A percentile compares a stretch with the other conserved stretches of the same genome.
Evolutionary conservation across 2,888 invertebrate species (phyloP).

Genomic region (Pristionchus fissidentatus): DNA sequence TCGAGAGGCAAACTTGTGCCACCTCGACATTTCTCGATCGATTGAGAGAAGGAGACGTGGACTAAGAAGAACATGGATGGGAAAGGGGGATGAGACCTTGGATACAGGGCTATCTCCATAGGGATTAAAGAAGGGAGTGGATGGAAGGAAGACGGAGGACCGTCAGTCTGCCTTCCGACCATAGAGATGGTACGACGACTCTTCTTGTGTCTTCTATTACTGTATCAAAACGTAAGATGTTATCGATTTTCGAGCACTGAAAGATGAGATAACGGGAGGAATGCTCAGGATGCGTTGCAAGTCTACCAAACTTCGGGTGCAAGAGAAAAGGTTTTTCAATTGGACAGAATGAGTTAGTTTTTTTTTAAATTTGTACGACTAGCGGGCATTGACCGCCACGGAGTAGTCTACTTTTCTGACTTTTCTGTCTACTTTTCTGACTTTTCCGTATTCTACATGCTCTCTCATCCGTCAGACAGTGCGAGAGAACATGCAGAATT

Average conservation of each 20-base stretch:
- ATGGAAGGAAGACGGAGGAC: too few relatives aligned
- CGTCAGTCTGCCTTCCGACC: not conserved
- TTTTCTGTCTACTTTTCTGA: too few relatives aligned
- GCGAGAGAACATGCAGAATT: not conserved
- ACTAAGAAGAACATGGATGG: too few relatives aligned
- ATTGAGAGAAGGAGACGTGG: conserved; percentile 18
- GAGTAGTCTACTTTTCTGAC: not conserved
- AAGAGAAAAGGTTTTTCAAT: not conserved
- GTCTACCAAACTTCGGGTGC: not conserved
- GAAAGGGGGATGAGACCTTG: not conserved
- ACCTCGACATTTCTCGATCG: not conserved
- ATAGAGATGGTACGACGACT: conserved; percentile 1
- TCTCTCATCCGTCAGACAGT: not conserved
- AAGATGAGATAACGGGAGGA: not conserved
- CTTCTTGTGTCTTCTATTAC: conserved; percentile 21
- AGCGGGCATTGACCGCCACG: too few relatives aligned
- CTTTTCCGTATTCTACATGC: too few relatives aligned
- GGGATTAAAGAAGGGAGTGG: conserved; percentile 25
- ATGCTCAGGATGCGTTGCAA: conserved; percentile 21
- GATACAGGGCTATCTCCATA: conserved; percentile 25
- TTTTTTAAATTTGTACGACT: too few relatives aligned
- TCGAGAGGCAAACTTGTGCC: too few relatives aligned
- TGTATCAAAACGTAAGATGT: conserved; percentile 42
- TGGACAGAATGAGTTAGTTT: not conserved
- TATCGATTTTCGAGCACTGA: not conserved